These are phyloP conservation scores for Phragmatobia fuliginosa DNA, from an alignment of 2,888 invertebrate species.

Conservation along the genomic window DNA sequence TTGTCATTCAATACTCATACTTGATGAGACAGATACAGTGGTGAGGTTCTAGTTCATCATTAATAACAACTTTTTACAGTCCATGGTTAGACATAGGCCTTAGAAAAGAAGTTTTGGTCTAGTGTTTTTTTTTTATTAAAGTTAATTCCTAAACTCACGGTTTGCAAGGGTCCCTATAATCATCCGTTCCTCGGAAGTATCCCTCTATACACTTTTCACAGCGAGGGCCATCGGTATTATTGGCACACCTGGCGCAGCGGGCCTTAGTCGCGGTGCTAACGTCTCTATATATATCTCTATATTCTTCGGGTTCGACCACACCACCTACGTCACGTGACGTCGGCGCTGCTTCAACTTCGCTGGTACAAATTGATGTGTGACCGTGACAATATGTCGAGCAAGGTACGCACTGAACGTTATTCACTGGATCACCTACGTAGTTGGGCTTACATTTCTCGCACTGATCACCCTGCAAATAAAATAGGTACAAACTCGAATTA, in stretches of 20 bases:
- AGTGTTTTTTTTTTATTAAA: no score
- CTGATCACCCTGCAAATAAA: slow-evolving; percentile 90
- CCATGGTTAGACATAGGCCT: no score
- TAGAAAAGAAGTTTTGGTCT: no score
- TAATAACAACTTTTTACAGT: no score
- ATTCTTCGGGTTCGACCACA: slow-evolving; percentile 87
- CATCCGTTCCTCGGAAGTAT: slow-evolving; percentile 91
- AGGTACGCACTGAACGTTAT: slow-evolving; percentile 94
- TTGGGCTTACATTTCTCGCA: slow-evolving; percentile 96
- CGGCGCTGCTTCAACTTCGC: slow-evolving; percentile 82
- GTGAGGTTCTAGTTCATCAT: neutral
- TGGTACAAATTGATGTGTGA: slow-evolving; percentile 93
- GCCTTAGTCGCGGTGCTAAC: slow-evolving; percentile 86
- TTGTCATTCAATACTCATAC: no score
- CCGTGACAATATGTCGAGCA: slow-evolving; percentile 96
- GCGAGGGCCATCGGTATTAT: slow-evolving; percentile 92
- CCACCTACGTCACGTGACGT: slow-evolving; percentile 80
- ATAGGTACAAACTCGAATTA: neutral
- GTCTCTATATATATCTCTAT: slow-evolving; percentile 83
- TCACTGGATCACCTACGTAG: slow-evolving; percentile 96
- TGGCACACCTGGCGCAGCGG: slow-evolving; percentile 93
- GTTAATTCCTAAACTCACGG: slow-evolving; percentile 82
- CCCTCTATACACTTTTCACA: slow-evolving; percentile 94
- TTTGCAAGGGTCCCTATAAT: slow-evolving; percentile 91
- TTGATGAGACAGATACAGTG: neutral